Conservation (phyloP, 2,113 vertebrate genomes). For the Todiramphus chloris region DNA sequence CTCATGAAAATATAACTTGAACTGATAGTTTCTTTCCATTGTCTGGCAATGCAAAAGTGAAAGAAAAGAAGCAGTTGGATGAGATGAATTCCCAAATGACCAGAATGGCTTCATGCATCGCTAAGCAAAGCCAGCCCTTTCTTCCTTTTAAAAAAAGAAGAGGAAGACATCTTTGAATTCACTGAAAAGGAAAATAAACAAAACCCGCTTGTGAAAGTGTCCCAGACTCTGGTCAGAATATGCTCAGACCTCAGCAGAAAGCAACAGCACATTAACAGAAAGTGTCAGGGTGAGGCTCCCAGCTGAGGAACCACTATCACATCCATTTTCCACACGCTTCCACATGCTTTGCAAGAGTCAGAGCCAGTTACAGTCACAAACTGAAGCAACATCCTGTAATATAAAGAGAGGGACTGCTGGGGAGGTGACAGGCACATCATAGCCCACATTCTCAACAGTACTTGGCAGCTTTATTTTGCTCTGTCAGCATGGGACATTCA, state of each 20-base stretch:
- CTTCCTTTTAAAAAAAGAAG: neutral
- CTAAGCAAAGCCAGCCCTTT: neutral
- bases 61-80: neutral
- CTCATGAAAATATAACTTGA: neutral
- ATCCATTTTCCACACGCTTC: neutral
- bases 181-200: neutral
- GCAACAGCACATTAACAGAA: neutral
- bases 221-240: neutral
- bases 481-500: neutral
- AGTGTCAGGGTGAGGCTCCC: neutral
- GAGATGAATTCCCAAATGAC: neutral
- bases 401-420: neutral
- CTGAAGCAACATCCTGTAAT: neutral
- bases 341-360: neutral
- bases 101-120: neutral
- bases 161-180: neutral
- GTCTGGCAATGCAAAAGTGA: neutral
- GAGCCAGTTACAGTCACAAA: neutral
- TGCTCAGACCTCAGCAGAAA: neutral
- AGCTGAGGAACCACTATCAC: neutral
- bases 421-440: slow-evolving; percentile 15
- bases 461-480: neutral
- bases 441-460: neutral
- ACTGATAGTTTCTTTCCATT: neutral
- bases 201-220: neutral